A percentile compares a stretch with the other conserved stretches of the same genome.
These are phyloP conservation scores for Eupeodes luniger DNA, from an alignment of 2,888 invertebrate species.

Conservation along the genomic window DNA sequence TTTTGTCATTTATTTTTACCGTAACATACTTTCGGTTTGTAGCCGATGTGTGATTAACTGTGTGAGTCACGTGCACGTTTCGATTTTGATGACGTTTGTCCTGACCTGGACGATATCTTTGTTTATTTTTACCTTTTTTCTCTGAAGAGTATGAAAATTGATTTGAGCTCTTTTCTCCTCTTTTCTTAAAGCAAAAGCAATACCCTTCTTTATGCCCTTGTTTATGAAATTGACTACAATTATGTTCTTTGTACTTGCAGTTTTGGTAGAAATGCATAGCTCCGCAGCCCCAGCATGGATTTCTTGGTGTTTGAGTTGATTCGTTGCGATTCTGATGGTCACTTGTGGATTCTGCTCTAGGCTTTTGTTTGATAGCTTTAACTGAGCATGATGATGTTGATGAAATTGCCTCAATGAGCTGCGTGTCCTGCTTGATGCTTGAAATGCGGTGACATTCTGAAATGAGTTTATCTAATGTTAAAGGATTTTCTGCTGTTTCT, in stretches of 20 bases:
- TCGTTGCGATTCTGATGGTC: slow-evolving; percentile 7
- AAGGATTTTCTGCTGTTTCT: background rate
- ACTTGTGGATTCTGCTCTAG: too few species aligned
- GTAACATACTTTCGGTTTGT: slow-evolving; percentile 34
- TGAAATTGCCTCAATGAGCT: background rate
- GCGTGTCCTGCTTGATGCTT: slow-evolving; percentile 47
- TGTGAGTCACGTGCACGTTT: background rate
- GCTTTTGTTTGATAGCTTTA: too few species aligned
- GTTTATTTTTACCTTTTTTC: background rate
- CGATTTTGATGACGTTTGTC: slow-evolving; percentile 2
- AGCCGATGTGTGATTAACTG: slow-evolving; percentile 38
- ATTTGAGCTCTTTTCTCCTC: slow-evolving; percentile 5
- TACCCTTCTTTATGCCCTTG: slow-evolving; percentile 84
- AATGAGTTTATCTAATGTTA: slow-evolving; percentile 41
- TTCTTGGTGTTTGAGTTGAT: slow-evolving; percentile 26
- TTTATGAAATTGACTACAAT: slow-evolving; percentile 25
- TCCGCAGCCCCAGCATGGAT: slow-evolving; percentile 40
- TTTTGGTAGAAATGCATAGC: slow-evolving; percentile 28
- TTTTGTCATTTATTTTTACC: slow-evolving; percentile 31
- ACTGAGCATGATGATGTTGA: too few species aligned
- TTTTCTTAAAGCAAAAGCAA: slow-evolving; percentile 52
- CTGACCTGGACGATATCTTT: background rate
- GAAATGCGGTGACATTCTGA: slow-evolving; percentile 40
- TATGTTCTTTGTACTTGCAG: slow-evolving; percentile 34
- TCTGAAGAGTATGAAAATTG: background rate